Evolutionary conservation across 2,888 invertebrate genomes (phyloP).

Genomic region (Dasypolia templi): DNA sequence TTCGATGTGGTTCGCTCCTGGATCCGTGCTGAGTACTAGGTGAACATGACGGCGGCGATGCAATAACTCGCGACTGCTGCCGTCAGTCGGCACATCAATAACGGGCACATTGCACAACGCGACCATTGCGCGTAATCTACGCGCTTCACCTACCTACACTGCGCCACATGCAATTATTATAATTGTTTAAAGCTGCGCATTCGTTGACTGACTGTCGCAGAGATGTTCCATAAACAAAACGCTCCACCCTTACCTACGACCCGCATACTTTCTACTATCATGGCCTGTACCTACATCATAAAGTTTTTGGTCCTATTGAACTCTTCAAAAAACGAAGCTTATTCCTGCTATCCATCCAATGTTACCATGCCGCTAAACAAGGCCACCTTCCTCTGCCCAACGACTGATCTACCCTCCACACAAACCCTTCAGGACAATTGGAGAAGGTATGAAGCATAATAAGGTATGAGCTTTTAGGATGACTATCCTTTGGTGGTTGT

Average conservation of each 20-base stretch:
- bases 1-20: conserved; percentile 12
- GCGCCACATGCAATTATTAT: conserved; percentile 54
- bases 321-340: background rate
- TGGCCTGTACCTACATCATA: background rate
- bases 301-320: background rate
- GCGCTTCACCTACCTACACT: conserved; percentile 59
- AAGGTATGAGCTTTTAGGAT: too few relatives aligned
- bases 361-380: background rate
- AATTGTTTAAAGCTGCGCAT: conserved; percentile 59
- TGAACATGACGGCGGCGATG: conserved; percentile 33
- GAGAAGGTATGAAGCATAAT: background rate
- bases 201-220: conserved; percentile 11
- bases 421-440: background rate
- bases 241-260: background rate
- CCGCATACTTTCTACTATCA: background rate
- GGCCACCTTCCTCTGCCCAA: background rate
- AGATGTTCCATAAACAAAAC: background rate
- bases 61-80: conserved; percentile 58
- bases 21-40: conserved; percentile 35
- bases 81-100: conserved; percentile 64
- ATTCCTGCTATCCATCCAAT: background rate
- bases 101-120: conserved; percentile 49
- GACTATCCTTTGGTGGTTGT: background rate
- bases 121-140: conserved; percentile 63
- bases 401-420: background rate